Conservation (phyloP, 2,113 vertebrate genomes). For the Brienomyrus longianalis region DNA sequence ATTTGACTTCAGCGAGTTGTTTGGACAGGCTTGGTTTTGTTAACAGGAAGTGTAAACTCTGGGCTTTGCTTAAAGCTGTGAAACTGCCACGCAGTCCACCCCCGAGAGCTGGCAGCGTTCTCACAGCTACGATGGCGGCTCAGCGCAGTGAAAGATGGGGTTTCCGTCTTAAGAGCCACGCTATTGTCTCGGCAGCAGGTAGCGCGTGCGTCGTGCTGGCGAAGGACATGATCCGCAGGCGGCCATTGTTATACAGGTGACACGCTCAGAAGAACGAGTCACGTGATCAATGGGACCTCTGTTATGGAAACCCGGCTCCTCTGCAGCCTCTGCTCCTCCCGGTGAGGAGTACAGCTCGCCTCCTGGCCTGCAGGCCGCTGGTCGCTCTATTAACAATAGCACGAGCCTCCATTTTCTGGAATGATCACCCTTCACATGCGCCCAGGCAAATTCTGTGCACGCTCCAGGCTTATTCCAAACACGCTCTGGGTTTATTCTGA, state of each 20-base stretch:
- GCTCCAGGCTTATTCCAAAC: too few relatives aligned
- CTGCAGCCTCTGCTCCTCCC: background rate
- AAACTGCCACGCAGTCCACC: background rate
- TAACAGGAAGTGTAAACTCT: background rate
- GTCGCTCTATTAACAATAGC: background rate
- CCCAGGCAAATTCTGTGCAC: background rate
- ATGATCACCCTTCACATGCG: background rate
- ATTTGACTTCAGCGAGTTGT: too few relatives aligned
- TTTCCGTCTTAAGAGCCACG: background rate
- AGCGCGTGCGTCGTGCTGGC: background rate
- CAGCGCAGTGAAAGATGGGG: background rate
- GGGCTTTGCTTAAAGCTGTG: background rate
- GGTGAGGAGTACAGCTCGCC: background rate
- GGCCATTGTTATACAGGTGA: background rate
- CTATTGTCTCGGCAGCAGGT: background rate
- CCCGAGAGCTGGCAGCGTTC: background rate
- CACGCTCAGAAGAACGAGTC: background rate
- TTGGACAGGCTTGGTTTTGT: background rate
- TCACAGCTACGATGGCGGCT: background rate
- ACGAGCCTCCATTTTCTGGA: background rate
- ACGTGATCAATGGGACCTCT: background rate
- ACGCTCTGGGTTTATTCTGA: too few relatives aligned
- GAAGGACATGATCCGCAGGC: background rate
- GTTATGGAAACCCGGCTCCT: background rate
- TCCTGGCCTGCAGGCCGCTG: background rate